phyloP scores from a whole-genome alignment of 2,113 vertebrate genomes.

The Odobenus rosmarus region DNA sequence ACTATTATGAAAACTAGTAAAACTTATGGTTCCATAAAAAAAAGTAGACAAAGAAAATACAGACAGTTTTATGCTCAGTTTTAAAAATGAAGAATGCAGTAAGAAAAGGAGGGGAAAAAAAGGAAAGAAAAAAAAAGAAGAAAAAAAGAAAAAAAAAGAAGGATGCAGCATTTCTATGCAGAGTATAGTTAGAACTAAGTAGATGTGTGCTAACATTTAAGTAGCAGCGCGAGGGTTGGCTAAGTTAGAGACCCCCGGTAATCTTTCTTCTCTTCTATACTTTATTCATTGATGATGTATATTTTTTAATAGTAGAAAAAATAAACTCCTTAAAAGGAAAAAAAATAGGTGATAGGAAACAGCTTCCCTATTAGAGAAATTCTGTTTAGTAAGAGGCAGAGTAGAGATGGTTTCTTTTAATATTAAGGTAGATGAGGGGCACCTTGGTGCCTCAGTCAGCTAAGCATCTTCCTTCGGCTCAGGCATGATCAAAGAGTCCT shows the following conservation, averaged over 20 bases:
- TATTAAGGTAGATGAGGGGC: not conserved
- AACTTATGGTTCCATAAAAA: not conserved
- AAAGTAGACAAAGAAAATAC: not conserved
- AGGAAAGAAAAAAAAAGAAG: no score
- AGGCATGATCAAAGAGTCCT: not conserved
- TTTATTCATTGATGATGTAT: not conserved
- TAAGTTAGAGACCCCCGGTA: not conserved
- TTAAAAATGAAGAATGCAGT: not conserved
- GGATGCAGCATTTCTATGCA: not conserved
- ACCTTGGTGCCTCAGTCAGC: no score
- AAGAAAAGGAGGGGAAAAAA: no score
- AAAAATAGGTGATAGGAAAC: not conserved
- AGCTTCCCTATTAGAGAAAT: not conserved
- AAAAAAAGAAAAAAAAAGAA: not conserved
- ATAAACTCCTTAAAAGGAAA: not conserved
- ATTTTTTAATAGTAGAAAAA: not conserved
- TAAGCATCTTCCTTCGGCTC: no score
- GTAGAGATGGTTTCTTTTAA: not conserved
- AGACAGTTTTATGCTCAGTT: not conserved
- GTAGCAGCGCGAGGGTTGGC: not conserved
- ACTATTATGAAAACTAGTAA: not conserved
- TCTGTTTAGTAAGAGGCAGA: not conserved
- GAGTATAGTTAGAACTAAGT: not conserved
- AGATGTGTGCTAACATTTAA: not conserved
- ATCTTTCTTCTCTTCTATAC: not conserved